Conservation (phyloP, 2,797 vertebrate species). For the Triplophysa bombifrons region DNA sequence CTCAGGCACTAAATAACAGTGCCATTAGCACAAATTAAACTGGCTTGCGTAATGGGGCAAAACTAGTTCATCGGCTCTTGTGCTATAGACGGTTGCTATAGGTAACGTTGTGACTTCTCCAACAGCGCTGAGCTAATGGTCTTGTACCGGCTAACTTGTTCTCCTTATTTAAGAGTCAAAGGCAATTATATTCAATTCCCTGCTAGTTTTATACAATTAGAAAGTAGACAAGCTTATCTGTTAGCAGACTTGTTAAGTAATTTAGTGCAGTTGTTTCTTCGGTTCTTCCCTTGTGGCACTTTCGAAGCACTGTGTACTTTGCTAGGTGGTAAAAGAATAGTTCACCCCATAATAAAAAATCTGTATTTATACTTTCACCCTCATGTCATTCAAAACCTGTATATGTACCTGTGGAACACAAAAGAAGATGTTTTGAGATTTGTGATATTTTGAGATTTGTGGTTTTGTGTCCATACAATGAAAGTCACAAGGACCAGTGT, state of each 20-base stretch:
- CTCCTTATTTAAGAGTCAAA: constrained; percentile 4
- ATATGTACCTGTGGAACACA: too few relatives aligned
- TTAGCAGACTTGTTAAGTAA: neutral
- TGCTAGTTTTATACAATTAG: constrained; percentile 8
- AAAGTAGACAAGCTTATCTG: neutral
- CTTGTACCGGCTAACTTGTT: constrained; percentile 9
- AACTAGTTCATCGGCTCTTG: constrained; percentile 22
- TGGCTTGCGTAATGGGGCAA: constrained; percentile 20
- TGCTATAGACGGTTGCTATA: constrained; percentile 13
- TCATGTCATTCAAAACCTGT: too few relatives aligned
- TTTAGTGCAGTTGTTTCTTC: neutral
- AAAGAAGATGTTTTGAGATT: too few relatives aligned
- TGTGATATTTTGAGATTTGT: too few relatives aligned
- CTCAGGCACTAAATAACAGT: constrained; percentile 15
- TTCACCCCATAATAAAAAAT: too few relatives aligned
- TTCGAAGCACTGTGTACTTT: too few relatives aligned
- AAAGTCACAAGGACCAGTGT: too few relatives aligned
- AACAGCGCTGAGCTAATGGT: neutral
- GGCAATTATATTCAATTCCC: neutral
- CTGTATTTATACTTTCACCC: too few relatives aligned
- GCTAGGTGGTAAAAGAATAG: too few relatives aligned
- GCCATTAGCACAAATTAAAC: constrained; percentile 43
- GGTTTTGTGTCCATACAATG: too few relatives aligned
- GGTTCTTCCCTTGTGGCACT: neutral
- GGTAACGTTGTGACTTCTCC: neutral